These are phyloP conservation scores for Eidolon dupreanum DNA, from an alignment of 2,797 vertebrate species.

Conservation along the genomic window DNA sequence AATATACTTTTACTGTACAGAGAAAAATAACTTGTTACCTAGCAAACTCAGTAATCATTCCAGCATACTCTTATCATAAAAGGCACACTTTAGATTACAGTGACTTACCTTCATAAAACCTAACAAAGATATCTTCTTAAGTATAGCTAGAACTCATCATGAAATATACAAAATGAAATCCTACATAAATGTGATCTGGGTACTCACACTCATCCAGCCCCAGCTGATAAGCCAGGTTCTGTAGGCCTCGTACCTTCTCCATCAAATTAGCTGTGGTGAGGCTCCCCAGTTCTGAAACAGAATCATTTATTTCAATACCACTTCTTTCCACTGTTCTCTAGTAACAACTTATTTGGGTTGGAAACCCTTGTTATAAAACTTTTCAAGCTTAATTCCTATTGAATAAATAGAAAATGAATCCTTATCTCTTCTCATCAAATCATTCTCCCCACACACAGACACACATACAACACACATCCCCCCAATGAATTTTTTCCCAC, in stretches of 20 bases:
- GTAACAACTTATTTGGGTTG: not conserved
- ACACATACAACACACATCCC: not conserved
- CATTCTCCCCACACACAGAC: not conserved
- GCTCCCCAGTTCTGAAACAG: slow-evolving; percentile 93
- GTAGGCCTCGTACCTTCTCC: slow-evolving; percentile 98
- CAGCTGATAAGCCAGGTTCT: slow-evolving; percentile 98
- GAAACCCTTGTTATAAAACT: not conserved
- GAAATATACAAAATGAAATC: not conserved
- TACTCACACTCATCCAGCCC: slow-evolving; percentile 99
- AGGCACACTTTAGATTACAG: not conserved
- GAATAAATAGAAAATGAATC: not conserved
- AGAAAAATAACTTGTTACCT: slow-evolving; percentile 32
- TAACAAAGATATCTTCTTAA: slow-evolving; percentile 48
- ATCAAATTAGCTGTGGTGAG: slow-evolving; percentile 98
- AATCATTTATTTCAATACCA: slow-evolving; percentile 70
- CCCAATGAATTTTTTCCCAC: slow-evolving; percentile 1
- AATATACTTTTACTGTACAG: not conserved
- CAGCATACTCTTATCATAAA: slow-evolving; percentile 7
- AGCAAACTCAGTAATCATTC: slow-evolving; percentile 22
- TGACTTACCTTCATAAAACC: slow-evolving; percentile 36
- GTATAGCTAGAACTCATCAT: not conserved
- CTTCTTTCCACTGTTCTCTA: not conserved
- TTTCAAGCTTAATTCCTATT: slow-evolving; percentile 13
- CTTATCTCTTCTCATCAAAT: not conserved
- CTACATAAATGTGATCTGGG: slow-evolving; percentile 31